A percentile compares a stretch with the other conserved stretches of the same genome.
Evolutionary conservation across 2,113 vertebrate species (phyloP).

Genomic region (Chloroceryle aenea): DNA sequence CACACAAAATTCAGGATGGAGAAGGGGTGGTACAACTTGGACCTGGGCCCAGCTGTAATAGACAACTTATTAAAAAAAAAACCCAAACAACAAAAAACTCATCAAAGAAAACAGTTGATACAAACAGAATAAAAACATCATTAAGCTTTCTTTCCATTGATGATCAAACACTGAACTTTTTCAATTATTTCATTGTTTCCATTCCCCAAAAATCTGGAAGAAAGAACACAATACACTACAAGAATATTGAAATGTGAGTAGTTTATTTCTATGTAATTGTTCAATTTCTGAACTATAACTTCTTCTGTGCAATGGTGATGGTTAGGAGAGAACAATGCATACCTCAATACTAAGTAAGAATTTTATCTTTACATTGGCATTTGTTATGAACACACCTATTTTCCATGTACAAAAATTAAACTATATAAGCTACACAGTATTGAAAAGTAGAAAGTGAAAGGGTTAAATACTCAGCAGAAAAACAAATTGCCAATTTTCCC

Average conservation of each 20-base stretch:
- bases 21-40: background rate
- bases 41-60: conserved; percentile 1
- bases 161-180: background rate
- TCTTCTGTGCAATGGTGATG: background rate
- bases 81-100: background rate
- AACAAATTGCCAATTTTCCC: background rate
- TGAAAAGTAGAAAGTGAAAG: background rate
- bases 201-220: background rate
- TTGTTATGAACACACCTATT: background rate
- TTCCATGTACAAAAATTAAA: background rate
- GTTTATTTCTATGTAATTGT: background rate
- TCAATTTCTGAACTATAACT: background rate
- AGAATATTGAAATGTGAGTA: background rate
- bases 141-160: background rate
- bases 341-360: background rate
- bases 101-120: background rate
- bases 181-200: background rate
- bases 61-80: background rate
- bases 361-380: background rate
- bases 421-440: background rate
- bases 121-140: background rate
- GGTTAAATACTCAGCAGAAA: background rate
- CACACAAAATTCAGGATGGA: background rate
- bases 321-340: background rate
- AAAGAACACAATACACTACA: background rate